A percentile compares a stretch with the other conserved stretches of the same genome.
phyloP scores from a whole-genome alignment of 2,888 invertebrate genomes.

The Salpingus planirostris region DNA sequence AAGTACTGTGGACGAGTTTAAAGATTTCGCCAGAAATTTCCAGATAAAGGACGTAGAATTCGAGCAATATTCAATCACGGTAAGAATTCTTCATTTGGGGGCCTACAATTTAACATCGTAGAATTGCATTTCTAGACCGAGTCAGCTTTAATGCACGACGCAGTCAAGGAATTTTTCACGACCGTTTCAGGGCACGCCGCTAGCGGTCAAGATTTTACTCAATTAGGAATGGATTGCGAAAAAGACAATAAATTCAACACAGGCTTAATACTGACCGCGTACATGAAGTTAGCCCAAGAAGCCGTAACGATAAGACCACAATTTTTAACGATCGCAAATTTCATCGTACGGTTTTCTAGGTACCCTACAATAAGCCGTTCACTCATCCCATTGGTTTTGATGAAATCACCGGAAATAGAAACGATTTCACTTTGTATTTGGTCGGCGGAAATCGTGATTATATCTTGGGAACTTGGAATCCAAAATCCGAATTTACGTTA shows the following conservation, averaged over 20 bases:
- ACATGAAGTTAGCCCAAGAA: too few relatives aligned
- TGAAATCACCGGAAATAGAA: slow-evolving; percentile 52
- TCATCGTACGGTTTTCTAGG: background rate
- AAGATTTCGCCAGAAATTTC: slow-evolving; percentile 5
- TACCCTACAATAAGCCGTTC: too few relatives aligned
- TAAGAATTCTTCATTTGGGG: background rate
- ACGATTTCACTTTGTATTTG: slow-evolving; percentile 53
- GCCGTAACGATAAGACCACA: slow-evolving; percentile 39
- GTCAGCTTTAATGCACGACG: slow-evolving; percentile 61
- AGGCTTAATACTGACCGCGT: slow-evolving; percentile 56
- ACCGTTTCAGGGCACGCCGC: too few relatives aligned
- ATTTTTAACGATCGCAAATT: slow-evolving; percentile 6
- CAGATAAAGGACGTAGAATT: background rate
- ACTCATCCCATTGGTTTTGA: too few relatives aligned
- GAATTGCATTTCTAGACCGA: slow-evolving; percentile 54
- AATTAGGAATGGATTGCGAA: too few relatives aligned
- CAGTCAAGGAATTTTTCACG: too few relatives aligned
- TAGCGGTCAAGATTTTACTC: too few relatives aligned
- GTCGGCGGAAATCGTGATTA: slow-evolving; percentile 53
- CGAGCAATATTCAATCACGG: slow-evolving; percentile 4
- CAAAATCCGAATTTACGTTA: too few relatives aligned
- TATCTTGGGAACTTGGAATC: slow-evolving; percentile 46
- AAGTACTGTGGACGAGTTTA: slow-evolving; percentile 12
- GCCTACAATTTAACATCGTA: background rate
- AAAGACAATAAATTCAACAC: slow-evolving; percentile 44